Percentiles rank a stretch among this genome's conserved stretches.
phyloP scores from a whole-genome alignment of 2,797 vertebrate genomes.

The Eleutherodactylus coqui region DNA sequence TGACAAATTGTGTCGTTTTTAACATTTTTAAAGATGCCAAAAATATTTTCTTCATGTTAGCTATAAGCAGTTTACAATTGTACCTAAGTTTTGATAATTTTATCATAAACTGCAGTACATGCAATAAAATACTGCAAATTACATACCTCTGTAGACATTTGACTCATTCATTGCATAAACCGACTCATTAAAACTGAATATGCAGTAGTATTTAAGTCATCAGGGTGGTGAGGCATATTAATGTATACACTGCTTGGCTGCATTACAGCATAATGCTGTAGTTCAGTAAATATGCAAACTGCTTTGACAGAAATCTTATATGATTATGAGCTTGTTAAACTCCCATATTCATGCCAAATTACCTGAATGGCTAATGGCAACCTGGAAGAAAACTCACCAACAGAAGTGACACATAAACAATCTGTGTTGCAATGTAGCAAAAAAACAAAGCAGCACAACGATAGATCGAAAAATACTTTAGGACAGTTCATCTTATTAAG shows the following conservation, averaged over 20 bases:
- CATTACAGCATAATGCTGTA: neutral
- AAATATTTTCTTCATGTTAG: too few species aligned
- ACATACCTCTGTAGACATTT: neutral
- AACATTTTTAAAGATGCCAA: too few species aligned
- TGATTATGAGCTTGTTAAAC: constrained; percentile 16
- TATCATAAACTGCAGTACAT: too few species aligned
- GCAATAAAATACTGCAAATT: too few species aligned
- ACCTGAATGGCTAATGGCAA: neutral
- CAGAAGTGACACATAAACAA: neutral
- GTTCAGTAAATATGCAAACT: constrained; percentile 17
- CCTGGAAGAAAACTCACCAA: neutral
- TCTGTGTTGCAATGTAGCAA: neutral
- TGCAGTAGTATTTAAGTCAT: constrained; percentile 15
- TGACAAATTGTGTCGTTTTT: too few species aligned
- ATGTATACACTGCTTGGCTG: neutral
- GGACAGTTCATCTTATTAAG: too few species aligned
- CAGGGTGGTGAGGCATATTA: neutral
- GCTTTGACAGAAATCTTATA: constrained; percentile 6
- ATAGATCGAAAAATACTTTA: too few species aligned
- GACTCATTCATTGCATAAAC: neutral
- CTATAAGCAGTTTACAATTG: too few species aligned
- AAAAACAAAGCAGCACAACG: neutral
- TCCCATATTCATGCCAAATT: neutral
- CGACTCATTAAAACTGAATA: neutral
- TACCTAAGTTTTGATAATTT: too few species aligned